Base-by-base conservation (phyloP, 2,888 invertebrate genomes). In the Campaea margaritaria region DNA sequence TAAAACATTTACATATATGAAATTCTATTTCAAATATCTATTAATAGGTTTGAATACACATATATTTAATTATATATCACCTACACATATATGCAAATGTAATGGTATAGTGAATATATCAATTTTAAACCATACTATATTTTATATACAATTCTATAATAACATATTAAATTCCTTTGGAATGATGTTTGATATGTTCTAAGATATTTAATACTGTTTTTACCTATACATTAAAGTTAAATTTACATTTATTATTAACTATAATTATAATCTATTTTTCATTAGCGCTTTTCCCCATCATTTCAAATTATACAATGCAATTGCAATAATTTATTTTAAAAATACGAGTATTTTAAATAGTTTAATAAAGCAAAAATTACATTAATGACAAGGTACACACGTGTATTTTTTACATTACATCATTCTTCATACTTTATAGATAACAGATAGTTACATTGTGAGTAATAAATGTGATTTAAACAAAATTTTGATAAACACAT, bases 231-330 rank as follows among this genome's bases (percentile, higher is more conserved):
- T 11, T 34, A 36, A 31, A 16, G 14, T 43, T 9, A 14, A 27
- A 15, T 9, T 15, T 38, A 55, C 13, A 39, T 31, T 9, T 34
- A 10, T 43, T 48, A n/a, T 7, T 3, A 36, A 39, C n/a, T 46
- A 41, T 58, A 45, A 34, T n/a, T 70, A 81, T 48, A 81, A 79
- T 82, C 49, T 59, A 83, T 85, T 83, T 69, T 83, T 87, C 84
- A 88, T 85, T 91, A 91, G 91, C 91, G 91, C 91, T 91, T 91
- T 91, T 91, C 91, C 91, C 91, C 91, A 83, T 88, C 82, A 65
- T 70, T 76, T 65, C 54, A 76, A 72, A 69, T 63, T 55, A 69
- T 64, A 63, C 60, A 53, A 21, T 62, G 62, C 57, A 51, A 41
- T 15, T 56, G 53, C 63, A 10, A 31, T 7, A 53, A 48, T 52